phyloP scores from a whole-genome alignment of 2,797 vertebrate species.

The Bothrops alternatus region DNA sequence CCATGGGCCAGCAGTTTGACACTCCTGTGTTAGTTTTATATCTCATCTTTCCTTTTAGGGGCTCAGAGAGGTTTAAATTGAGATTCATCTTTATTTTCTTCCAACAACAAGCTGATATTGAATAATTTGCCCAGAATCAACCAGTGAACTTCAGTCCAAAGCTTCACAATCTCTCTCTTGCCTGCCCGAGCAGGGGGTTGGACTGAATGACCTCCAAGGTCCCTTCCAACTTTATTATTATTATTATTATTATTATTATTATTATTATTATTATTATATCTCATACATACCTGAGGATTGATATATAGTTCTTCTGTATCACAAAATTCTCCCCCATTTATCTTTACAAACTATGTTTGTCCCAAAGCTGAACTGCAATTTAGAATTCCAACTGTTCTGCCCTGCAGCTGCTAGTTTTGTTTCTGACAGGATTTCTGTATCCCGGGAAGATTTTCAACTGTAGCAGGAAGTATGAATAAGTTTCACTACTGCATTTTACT shows the following conservation, averaged over 20 bases:
- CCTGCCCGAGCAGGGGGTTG: too few relatives aligned
- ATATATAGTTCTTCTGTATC: neutral
- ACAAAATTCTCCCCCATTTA: neutral
- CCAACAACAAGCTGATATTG: neutral
- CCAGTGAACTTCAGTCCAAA: neutral
- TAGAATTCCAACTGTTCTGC: neutral
- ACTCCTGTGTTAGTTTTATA: neutral
- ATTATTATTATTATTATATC: neutral
- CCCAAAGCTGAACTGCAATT: neutral
- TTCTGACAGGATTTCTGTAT: neutral
- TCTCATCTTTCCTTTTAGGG: too few relatives aligned
- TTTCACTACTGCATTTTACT: neutral
- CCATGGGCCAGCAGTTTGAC: too few relatives aligned
- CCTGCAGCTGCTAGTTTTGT: neutral
- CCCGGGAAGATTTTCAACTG: neutral
- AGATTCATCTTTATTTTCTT: neutral
- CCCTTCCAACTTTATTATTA: too few relatives aligned
- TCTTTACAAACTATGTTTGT: neutral
- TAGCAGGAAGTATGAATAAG: neutral
- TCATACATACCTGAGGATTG: neutral
- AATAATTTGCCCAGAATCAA: neutral
- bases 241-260: too few relatives aligned
- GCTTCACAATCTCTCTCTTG: neutral
- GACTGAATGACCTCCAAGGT: too few relatives aligned
- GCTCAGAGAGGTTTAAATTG: neutral